Conservation (phyloP, 2,797 vertebrate species). For the Molossus alvarezi region DNA sequence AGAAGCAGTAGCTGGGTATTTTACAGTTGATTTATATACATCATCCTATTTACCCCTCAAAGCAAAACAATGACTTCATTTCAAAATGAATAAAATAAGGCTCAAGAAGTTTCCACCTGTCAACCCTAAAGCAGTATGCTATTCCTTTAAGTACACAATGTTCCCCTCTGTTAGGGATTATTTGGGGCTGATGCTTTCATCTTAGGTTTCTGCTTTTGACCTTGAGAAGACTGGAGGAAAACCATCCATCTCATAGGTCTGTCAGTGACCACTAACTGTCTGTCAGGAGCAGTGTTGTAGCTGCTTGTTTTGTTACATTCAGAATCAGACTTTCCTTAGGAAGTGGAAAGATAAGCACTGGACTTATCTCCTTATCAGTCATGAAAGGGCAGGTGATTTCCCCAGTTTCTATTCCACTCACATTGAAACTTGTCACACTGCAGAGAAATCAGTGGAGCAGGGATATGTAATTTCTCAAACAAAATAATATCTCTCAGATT, state of each 20-base stretch:
- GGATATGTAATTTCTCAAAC: neutral
- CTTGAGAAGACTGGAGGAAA: neutral
- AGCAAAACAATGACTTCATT: neutral
- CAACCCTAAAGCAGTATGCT: neutral
- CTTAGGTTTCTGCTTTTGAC: neutral
- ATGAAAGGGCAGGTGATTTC: neutral
- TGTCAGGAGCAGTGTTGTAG: neutral
- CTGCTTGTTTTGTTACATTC: neutral
- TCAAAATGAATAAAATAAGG: conserved; percentile 25
- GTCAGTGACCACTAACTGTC: neutral
- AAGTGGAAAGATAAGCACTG: neutral
- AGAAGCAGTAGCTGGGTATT: neutral
- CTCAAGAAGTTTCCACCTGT: neutral
- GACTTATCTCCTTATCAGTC: neutral
- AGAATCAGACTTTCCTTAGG: neutral
- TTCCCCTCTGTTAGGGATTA: neutral
- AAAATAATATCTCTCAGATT: neutral
- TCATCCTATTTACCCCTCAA: neutral
- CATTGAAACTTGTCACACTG: neutral
- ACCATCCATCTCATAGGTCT: neutral
- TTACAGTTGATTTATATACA: neutral
- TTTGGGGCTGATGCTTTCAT: neutral
- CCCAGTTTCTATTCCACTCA: neutral
- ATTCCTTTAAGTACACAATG: neutral
- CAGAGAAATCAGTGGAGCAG: neutral